Base-by-base conservation (phyloP, 2,113 vertebrate genomes). In the Agapornis roseicollis region DNA sequence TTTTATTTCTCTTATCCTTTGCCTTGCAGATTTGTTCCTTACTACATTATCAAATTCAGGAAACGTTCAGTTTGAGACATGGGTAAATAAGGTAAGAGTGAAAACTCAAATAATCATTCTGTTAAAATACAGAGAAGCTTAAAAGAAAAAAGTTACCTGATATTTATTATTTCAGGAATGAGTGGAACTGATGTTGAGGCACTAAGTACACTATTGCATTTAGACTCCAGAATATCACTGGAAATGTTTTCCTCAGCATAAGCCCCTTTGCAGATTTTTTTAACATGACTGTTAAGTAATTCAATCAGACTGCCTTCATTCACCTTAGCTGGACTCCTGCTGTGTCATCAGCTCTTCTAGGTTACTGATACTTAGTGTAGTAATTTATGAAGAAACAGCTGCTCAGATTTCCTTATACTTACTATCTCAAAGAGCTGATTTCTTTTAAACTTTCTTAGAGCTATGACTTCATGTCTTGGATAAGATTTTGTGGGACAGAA, bases 11-110 rank as follows among this genome's bases (percentile, higher is more conserved):
- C 1, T 85, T 72, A 8, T 2, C 2, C 89, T 93, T 94, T 93
- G 93, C 50, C 58, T 97, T 92, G 25, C 94, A 99, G 98, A 99
- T 98, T 98, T 99, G 80, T 98, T 98, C 89, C 98, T 99, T 60
- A 99, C 98, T 20, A 98, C 98, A 2, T 46, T 82, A 69, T 82
- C 96, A 80, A 50, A 66, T 53, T 74, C 96, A 25, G 13, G 46
- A 61, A 52, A 46, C 13, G n/a, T 92, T 89, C 92, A 95, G 76
- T 99, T 98, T 96, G 98, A 98, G 92, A 98, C 97, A 3, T 99
- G 98, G 98, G 85, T 98, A 88, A 99, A 98, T 97, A 90, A 97
- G 98, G 98, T 99, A 98, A 97, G 97, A 91, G 91, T 61, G 68
- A 88, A 69, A 84, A 91, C 24, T 33, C 13, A 55, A 78, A 55